Conservation (phyloP, 1,140 invertebrate genomes). For the Ptiloglossa arizonensis region DNA sequence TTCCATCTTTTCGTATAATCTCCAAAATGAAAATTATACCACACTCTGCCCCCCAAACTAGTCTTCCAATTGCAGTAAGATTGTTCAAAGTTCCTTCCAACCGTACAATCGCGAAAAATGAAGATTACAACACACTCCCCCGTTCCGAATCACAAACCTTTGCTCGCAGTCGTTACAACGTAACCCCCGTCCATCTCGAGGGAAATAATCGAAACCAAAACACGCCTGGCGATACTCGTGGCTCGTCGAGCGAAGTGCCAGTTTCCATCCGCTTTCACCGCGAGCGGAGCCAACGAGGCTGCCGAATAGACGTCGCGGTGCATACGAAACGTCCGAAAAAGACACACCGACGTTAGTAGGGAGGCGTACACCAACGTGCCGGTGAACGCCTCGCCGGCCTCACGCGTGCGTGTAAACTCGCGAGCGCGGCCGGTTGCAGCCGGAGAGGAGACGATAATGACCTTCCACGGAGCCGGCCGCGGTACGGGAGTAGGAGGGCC, state of each 20-base stretch:
- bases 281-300: background rate
- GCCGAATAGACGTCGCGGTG: conserved; percentile 4
- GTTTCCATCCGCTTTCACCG: conserved; percentile 34
- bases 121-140: no score
- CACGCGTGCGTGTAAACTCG: conserved; percentile 7
- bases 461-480: conserved; percentile 75
- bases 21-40: no score
- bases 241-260: background rate
- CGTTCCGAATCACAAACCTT: no score
- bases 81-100: no score
- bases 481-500: conserved; percentile 78
- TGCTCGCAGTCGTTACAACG: no score
- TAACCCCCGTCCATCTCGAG: no score
- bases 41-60: no score
- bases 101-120: no score
- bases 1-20: no score
- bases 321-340: conserved; percentile 16
- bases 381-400: background rate
- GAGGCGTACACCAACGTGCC: background rate
- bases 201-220: background rate
- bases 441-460: conserved; percentile 77
- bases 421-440: conserved; percentile 47
- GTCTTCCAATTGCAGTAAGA: no score
- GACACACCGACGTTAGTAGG: no score
- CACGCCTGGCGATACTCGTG: no score